Percentiles rank a stretch among this genome's conserved stretches.
phyloP scores from a whole-genome alignment of 2,888 invertebrate genomes.

The Lithophane ornitopus region DNA sequence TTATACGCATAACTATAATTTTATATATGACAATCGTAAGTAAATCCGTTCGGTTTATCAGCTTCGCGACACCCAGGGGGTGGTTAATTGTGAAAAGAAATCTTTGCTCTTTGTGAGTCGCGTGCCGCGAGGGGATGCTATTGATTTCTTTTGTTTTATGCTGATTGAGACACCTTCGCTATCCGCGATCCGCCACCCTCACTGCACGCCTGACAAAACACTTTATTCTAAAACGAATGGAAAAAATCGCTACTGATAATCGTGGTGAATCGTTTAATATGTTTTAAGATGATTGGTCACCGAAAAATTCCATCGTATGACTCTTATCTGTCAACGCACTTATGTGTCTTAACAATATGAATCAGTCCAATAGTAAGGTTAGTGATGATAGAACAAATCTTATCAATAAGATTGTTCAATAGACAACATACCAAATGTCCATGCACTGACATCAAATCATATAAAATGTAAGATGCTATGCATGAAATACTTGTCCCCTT shows the following conservation, averaged over 20 bases:
- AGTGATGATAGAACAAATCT: neutral
- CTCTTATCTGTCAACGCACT: neutral
- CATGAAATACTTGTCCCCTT: neutral
- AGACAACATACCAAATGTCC: neutral
- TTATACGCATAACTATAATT: neutral
- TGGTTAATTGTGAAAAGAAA: conserved; percentile 91
- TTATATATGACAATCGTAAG: conserved; percentile 69
- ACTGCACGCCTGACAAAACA: conserved; percentile 86
- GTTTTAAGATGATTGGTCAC: conserved; percentile 8
- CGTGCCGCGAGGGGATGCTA: conserved; percentile 82
- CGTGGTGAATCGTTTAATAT: conserved; percentile 29
- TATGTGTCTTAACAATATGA: neutral
- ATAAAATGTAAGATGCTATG: neutral
- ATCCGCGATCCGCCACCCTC: conserved; percentile 81
- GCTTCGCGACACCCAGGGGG: conserved; percentile 83
- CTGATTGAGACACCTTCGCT: conserved; percentile 90
- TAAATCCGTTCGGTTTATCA: conserved; percentile 85
- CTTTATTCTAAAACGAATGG: conserved; percentile 85
- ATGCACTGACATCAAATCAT: neutral
- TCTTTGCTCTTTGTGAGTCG: conserved; percentile 90
- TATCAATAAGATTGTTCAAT: neutral
- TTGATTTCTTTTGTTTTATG: conserved; percentile 91
- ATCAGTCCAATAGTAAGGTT: neutral
- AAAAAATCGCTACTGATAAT: conserved; percentile 73
- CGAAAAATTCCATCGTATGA: neutral